Conservation (phyloP, 1,140 invertebrate genomes). For the Tribolium madens region DNA sequence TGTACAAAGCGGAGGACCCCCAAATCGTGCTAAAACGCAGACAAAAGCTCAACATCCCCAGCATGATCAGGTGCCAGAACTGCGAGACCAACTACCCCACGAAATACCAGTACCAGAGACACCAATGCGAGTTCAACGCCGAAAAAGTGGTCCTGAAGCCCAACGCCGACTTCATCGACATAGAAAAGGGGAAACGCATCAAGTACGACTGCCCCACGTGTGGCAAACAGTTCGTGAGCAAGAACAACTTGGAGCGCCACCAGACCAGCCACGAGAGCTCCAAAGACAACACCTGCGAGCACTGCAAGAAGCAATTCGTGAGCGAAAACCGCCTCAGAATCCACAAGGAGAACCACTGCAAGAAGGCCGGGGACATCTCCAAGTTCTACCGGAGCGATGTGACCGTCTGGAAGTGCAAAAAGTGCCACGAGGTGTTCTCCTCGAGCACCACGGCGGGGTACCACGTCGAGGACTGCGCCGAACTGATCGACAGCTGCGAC, state of each 20-base stretch:
- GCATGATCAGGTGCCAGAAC: constrained; percentile 63
- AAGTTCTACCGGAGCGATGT: constrained; percentile 65
- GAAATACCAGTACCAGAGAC: constrained; percentile 65
- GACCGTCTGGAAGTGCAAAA: constrained; percentile 63
- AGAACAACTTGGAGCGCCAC: constrained; percentile 63
- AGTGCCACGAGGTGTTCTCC: constrained; percentile 64
- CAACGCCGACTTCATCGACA: constrained; percentile 52
- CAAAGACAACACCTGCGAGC: constrained; percentile 62
- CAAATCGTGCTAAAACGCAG: constrained; percentile 2
- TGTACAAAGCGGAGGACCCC: constrained; percentile 8
- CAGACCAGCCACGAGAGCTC: constrained; percentile 57
- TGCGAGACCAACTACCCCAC: constrained; percentile 65
- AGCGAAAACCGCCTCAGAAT: constrained; percentile 63
- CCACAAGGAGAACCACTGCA: constrained; percentile 65
- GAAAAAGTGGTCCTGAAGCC: constrained; percentile 62
- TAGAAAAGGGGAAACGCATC: constrained; percentile 55
- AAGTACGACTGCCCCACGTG: constrained; percentile 61
- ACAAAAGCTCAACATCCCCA: constrained; percentile 48
- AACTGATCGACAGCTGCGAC: constrained; percentile 24
- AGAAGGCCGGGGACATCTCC: constrained; percentile 62
- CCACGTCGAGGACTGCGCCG: constrained; percentile 57
- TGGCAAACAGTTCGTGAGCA: constrained; percentile 62
- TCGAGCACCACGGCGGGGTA: constrained; percentile 52
- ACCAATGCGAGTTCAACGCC: constrained; percentile 64
- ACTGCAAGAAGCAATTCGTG: constrained; percentile 64